Evolutionary conservation across 2,113 vertebrate species (phyloP), one percentile per base, ranked within the genome.

Genomic region (Oreochromis niloticus): DNA sequence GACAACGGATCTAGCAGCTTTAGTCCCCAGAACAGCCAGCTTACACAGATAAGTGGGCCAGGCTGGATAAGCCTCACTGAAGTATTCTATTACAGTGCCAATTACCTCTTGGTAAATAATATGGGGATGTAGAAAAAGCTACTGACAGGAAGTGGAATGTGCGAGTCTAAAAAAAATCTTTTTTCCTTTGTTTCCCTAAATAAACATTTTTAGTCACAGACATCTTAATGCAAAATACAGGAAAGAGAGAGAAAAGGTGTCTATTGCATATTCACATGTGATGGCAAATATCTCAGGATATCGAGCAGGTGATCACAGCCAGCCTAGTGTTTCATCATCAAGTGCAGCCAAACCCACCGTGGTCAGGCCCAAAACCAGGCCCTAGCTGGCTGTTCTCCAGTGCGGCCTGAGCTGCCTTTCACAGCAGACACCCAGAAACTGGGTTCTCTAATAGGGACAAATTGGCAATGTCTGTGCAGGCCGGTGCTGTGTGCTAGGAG

Each of bases 381-480:
- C 83, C 82, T 66, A 32, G 59, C 95, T 96, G 97, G 96, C 91
- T 90, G 66, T 85, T 90, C 84, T 90, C 88, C 89, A 89, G 86
- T 59, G 80, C 87, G 92, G 93, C 95, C 94, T 96, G 97, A 97
- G 95, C 97, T 95, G 96, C 96, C 96, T 97, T 97, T 95, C 96
- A 97, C 97, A 97, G 97, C 97, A 97, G 97, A 98, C 97, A 97
- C 97, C 97, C 97, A 96, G 96, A 97, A 97, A 97, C 97, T 96
- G 92, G 93, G 91, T 96, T 96, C 97, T 98, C 97, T 99, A 98
- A 98, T 98, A 97, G 98, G 98, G 97, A 98, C 98, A 99, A 99
- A 99, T 99, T 99, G 98, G 97, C 97, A 98, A 97, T 98, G 98
- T 98, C 98, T 98, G 97, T 97, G 98, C 97, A 91, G 96, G 96